Base-by-base conservation (phyloP, 2,797 vertebrate genomes). In the Phaenicophaeus curvirostris region DNA sequence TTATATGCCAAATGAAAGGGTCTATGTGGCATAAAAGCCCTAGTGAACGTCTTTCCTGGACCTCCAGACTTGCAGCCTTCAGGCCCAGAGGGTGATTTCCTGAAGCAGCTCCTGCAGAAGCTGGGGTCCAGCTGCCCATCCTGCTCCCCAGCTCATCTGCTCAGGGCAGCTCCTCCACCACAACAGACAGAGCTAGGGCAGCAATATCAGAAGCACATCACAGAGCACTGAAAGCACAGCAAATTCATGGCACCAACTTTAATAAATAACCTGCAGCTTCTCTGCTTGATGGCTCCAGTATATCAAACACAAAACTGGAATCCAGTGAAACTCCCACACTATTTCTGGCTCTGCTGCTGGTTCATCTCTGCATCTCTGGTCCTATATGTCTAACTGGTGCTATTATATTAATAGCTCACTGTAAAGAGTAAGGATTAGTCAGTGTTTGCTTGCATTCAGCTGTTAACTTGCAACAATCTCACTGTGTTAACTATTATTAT, bases 341-440 rank as follows among this genome's bases (percentile, higher is more conserved):
- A 3, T 9, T 39, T 48, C 63, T 66, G 9, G 25, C 53, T 37
- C 57, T 57, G 79, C 31, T 5, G 17, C 68, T 21, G 35, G 46
- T 21, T 87, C 39, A 11, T 66, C 86, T 27, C 9, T 77, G 61
- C 76, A 39, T 61, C n/a, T 48, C 33, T 75, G 83, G 66, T 48
- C 57, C 44, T 11, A 4, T 23, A 31, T 78, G 6, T 50, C 51
- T 14, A 48, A 13, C 3, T 30, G 28, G 5, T 31, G 50, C 27
- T 9, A 4, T 17, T 55, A 41, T 9, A 83, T 51, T 15, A 51
- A 23, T 5, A 39, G 39, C 58, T 53, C 13, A 12, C 92, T 6
- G 91, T 91, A 95, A 61, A 85, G 92, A 69, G 85, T 30, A 65
- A n/a, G 74, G 6, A 55, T 94, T 79, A 85, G 51, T 94, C 74